These are phyloP conservation scores for Chaetops frenatus DNA, from an alignment of 2,113 vertebrate genomes.

Conservation along the genomic window DNA sequence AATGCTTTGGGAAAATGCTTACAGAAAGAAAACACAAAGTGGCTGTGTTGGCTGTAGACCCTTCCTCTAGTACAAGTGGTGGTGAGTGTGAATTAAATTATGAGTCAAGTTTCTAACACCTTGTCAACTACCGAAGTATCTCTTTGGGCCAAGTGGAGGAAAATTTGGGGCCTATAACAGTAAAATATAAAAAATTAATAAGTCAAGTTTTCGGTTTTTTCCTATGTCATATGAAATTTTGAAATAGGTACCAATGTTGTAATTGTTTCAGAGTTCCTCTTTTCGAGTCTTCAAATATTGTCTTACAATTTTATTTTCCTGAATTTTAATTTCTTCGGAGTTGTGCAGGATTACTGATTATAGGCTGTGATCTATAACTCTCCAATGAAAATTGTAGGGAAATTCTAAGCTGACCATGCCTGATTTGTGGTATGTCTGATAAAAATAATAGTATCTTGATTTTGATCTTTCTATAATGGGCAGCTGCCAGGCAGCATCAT, in stretches of 20 bases:
- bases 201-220: rapidly evolving
- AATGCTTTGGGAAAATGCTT: slow-evolving; percentile 95
- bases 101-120: neutral
- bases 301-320: neutral
- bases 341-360: neutral
- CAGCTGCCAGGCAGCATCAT: neutral
- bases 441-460: neutral
- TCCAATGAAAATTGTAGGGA: neutral
- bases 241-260: neutral
- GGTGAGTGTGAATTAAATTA: slow-evolving; percentile 72
- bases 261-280: neutral
- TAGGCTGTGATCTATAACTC: neutral
- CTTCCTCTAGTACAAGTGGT: slow-evolving; percentile 93
- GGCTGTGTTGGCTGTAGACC: slow-evolving; percentile 93
- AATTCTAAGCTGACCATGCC: neutral
- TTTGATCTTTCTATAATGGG: neutral
- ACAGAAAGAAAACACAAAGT: slow-evolving; percentile 87
- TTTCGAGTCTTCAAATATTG: neutral
- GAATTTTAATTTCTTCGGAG: neutral
- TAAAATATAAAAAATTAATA: neutral
- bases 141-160: neutral
- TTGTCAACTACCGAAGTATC: neutral
- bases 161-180: neutral
- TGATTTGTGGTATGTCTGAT: neutral
- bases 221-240: rapidly evolving